Percentiles rank a stretch among this genome's conserved stretches.
Conservation (phyloP, 1,140 invertebrate genomes). For the Hylyphantes graminicola region DNA sequence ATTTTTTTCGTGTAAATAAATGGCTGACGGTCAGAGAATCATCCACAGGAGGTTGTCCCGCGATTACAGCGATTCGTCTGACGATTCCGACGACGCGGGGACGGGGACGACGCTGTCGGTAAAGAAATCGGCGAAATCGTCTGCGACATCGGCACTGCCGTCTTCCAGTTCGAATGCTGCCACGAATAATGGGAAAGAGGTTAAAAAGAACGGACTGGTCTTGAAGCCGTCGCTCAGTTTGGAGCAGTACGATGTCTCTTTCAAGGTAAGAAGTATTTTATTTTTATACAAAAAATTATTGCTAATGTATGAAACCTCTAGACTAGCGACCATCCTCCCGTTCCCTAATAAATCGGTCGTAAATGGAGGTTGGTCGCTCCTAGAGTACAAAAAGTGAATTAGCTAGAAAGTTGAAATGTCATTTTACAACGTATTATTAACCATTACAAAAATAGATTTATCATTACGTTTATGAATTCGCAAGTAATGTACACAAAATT, state of each 20-base stretch:
- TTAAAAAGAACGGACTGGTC: conserved; percentile 47
- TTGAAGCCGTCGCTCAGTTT: conserved; percentile 53
- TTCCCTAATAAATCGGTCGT: no score
- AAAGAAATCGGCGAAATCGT: background rate
- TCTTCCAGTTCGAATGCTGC: background rate
- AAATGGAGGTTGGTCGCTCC: no score
- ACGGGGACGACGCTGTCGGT: background rate
- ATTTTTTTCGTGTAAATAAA: background rate
- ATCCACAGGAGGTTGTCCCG: conserved; percentile 42
- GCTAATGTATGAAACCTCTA: no score
- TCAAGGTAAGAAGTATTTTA: conserved; percentile 40
- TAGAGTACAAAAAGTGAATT: no score
- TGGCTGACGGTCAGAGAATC: conserved; percentile 43
- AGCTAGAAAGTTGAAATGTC: no score
- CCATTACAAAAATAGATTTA: no score
- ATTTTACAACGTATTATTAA: no score
- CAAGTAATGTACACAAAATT: no score
- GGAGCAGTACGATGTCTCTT: conserved; percentile 53
- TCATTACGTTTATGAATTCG: no score
- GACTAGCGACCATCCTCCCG: no score
- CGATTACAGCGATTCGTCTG: conserved; percentile 53
- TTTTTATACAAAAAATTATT: background rate
- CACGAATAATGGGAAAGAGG: background rate
- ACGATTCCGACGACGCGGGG: conserved; percentile 19
- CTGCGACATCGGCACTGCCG: background rate